Base-by-base conservation (phyloP, 2,797 vertebrate species). In the Catamblyrhynchus diadema region DNA sequence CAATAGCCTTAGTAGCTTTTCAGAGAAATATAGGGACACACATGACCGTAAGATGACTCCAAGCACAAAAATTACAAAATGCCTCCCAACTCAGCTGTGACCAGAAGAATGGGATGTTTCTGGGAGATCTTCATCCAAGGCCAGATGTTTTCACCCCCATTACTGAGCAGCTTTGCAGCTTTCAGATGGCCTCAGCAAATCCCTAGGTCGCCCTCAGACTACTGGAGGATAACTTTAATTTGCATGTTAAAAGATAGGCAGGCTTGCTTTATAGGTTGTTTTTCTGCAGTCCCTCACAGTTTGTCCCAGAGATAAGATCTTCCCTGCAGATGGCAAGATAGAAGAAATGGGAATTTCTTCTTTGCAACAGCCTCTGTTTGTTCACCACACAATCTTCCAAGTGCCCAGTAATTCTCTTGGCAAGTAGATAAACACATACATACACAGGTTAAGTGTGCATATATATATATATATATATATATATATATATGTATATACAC, bases 211-310 rank as follows among this genome's bases (percentile, higher is more conserved):
- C 97, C 98, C 98, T 98, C 97, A 98, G 98, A 98, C 97, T 98
- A 91, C 81, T 97, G 98, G 97, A 98, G 97, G 98, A 98, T 98
- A 96, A 97, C 97, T 97, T 98, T 97, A 95, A 98, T 98, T 98
- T 98, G 98, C 98, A 98, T 98, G 84, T 98, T 98, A 98, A 98
- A 97, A 98, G 98, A 98, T 37, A 97, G 97, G 97, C 96, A 97
- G 96, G 93, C 94, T 97, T 97, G 95, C 97, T 98, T 98, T 98
- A 97, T 97, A 92, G 97, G 96, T 97, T 98, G 59, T 90, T 89
- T 93, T 95, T 84, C 85, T 66, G 83, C 88, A 66, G 67, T 72
- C 98, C 97, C 97, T 97, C 96, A 77, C 82, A 97, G 69, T 88
- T 95, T 86, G 78, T 66, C 89, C 93, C 90, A 81, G 93, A 97